Base-by-base conservation (phyloP, 2,888 invertebrate genomes). In the Agriopis aurantiaria region DNA sequence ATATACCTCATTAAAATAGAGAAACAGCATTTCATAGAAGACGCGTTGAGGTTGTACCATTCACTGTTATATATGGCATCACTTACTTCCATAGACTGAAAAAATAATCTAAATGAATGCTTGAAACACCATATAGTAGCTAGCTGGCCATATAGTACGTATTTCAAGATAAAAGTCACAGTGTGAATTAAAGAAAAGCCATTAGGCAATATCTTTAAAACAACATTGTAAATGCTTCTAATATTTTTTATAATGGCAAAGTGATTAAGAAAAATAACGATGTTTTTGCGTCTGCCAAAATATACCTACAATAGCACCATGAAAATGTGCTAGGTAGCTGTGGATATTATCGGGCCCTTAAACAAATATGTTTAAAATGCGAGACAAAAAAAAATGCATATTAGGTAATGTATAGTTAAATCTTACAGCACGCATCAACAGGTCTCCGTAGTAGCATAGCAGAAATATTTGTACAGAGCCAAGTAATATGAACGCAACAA, bases 381-480 rank as follows among this genome's bases (percentile, higher is more conserved):
- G 10, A 8, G 12, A 12, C 11, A 5, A 8, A 4, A n/a, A 49
- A 49, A 68, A 14, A 53, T 33, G 3, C 33, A 5, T 33, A 33
- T 33, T 33, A 5, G 3, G 33, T 33, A 33, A 33, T 33, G 3
- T 5, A 33, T 33, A 33, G 1, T 33, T 33, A 12, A 60, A 75
- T 75, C 87, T 86, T 75, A 89, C 90, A 48, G 87, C 83, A 72
- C 75, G 76, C 75, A 85, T 87, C 10, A 90, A 68, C 46, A 80
- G 71, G 72, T 89, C 88, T 8, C 90, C 87, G 52, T 83, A 90
- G 74, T 87, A 88, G 74, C 90, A 90, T 40, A 88, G 76, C 6
- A 86, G 74, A 75, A 79, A 90, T 77, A 88, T 85, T 79, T 91
- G 90, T 11, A 85, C 59, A 52, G 84, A 75, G n/a, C 83, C 83